These are phyloP conservation scores for Ammodytes marinus DNA, from an alignment of 2,113 vertebrate species.

Conservation along the genomic window DNA sequence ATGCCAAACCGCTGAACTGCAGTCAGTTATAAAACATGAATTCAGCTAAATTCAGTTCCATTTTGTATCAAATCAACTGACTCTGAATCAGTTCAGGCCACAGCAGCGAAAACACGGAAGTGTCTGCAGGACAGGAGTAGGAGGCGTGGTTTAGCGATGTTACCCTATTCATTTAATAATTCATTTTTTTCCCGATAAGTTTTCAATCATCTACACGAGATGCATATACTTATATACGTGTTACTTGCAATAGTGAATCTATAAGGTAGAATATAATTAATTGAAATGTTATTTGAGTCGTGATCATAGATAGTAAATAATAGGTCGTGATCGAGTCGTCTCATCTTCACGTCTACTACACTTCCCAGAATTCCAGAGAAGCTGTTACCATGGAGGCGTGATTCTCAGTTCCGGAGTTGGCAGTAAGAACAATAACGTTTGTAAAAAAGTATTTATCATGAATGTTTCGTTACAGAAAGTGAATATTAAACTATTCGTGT, in stretches of 20 bases:
- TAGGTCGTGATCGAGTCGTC: background rate
- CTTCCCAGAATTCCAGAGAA: constrained; percentile 30
- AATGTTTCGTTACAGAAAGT: background rate
- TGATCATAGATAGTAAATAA: too few species aligned
- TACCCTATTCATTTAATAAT: background rate
- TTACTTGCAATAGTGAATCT: too few species aligned
- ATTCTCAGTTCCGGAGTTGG: background rate
- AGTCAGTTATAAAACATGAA: constrained; percentile 62
- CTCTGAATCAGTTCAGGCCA: constrained; percentile 21
- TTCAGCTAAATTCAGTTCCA: background rate
- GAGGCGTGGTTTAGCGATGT: constrained; percentile 9
- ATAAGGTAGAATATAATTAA: too few species aligned
- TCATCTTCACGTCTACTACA: constrained; percentile 38
- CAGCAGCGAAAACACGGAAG: constrained; percentile 61
- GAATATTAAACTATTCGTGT: background rate
- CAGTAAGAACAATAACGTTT: background rate
- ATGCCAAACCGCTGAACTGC: constrained; percentile 32
- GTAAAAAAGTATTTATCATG: background rate
- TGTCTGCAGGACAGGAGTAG: background rate
- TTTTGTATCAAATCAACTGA: constrained; percentile 12
- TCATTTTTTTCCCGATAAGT: background rate
- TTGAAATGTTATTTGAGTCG: too few species aligned
- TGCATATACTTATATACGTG: too few species aligned
- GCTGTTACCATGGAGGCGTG: constrained; percentile 44
- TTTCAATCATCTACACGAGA: too few species aligned